Evolutionary conservation across 2,113 vertebrate species (phyloP), one percentile per base, ranked within the genome.

Genomic region (Hemichromis elongatus): DNA sequence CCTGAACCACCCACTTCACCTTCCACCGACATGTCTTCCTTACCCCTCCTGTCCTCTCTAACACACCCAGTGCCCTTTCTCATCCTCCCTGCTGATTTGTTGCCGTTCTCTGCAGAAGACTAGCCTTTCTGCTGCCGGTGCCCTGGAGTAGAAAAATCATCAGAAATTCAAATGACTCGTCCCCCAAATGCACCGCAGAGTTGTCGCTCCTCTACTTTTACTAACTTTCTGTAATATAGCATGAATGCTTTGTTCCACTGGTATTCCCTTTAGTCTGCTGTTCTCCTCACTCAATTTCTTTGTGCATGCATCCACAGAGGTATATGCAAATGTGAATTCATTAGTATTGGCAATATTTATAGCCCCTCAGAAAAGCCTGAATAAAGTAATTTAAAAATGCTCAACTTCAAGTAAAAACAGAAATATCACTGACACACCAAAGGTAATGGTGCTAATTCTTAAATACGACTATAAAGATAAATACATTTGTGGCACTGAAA

Each of bases 121-220:
- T 63, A 10, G 81, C 50, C 55, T 33, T 80, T 54, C 37, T 84
- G 80, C 56, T 73, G 54, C 75, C 54, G 82, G 52, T 83, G 86
- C 83, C 86, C 88, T 28, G 2, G 47, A 81, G 77, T 56, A 55
- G 80, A 85, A 68, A 73, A 92, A 47, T 30, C 63, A 87, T 89
- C 85, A 87, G 86, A 89, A 94, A 90, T 93, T 88, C 78, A 90
- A 88, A 90, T 81, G 68, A 86, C 55, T 82, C 52, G 79, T 47
- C 73, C 84, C 80, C 26, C 52, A 40, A 70, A 90, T 83, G 83
- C 68, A 59, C 79, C 26, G 14, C 77, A 77, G 66, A 84, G 50
- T 63, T 70, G 75, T 52, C 4, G 9, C 63, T 52, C 24, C n/a
- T 26, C 28, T 56, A 26, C 55, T 54, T 33, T 79, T 52, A 79